Conservation (phyloP, 30 jellyfish, hydroid and myxozoan genomes). For the Chironex yamaguchii region DNA sequence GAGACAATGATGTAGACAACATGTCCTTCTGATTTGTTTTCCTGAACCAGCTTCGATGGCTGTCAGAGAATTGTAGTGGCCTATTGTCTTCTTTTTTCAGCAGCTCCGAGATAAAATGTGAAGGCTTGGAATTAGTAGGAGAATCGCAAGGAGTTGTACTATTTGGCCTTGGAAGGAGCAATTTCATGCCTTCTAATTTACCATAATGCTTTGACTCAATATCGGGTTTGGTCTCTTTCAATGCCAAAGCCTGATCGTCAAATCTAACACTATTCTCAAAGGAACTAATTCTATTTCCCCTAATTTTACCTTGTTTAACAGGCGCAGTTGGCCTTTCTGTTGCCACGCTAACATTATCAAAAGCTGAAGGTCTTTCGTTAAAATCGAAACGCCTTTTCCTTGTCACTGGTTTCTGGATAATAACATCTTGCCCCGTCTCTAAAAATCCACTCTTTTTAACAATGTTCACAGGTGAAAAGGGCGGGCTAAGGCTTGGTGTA, state of each 20-base stretch:
- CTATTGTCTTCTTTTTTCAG: conserved; percentile 67
- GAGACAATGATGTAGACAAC: neutral
- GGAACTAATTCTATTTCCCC: neutral
- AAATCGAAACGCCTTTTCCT: conserved; percentile 48
- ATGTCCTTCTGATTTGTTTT: neutral
- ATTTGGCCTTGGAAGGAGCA: neutral
- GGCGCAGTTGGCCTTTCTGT: neutral
- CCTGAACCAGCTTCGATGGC: neutral
- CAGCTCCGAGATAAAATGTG: conserved; percentile 79
- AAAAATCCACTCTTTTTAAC: conserved; percentile 69
- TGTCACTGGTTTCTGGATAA: conserved; percentile 64
- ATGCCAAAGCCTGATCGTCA: neutral
- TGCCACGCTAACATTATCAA: neutral
- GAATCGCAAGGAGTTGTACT: neutral
- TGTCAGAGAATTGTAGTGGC: neutral
- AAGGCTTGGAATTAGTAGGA: conserved; percentile 13
- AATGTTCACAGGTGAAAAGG: conserved; percentile 74
- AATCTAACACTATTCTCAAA: conserved; percentile 1
- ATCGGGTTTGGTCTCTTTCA: neutral
- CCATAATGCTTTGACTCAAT: neutral
- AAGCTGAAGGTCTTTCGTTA: neutral
- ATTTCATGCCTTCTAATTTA: neutral
- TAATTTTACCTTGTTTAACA: neutral
- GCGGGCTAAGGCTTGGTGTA: conserved; percentile 35
- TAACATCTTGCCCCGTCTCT: conserved; percentile 57